A percentile compares a stretch with the other conserved stretches of the same genome.
phyloP scores from a whole-genome alignment of 2,797 vertebrate species.

The Heteromormyrus szaboi region DNA sequence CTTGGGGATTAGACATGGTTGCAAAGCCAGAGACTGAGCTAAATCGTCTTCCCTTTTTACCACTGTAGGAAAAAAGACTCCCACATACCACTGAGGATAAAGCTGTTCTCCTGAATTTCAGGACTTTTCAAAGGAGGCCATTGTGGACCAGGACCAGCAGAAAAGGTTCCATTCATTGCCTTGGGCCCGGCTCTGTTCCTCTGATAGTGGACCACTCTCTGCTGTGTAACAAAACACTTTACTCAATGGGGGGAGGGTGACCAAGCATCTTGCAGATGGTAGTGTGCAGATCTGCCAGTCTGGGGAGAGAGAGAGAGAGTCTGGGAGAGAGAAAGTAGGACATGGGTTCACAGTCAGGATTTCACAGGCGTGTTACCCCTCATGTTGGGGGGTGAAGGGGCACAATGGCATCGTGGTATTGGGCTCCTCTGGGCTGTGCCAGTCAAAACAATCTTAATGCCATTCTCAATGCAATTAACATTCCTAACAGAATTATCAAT shows the following conservation, averaged over 20 bases:
- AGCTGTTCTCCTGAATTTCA: constrained; percentile 28
- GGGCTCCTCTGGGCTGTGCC: constrained; percentile 32
- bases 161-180: constrained; percentile 41
- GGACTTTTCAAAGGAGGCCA: constrained; percentile 30
- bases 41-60: background rate
- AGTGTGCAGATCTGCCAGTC: constrained; percentile 28
- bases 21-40: background rate
- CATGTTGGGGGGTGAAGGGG: background rate
- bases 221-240: constrained; percentile 36
- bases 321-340: constrained; percentile 42
- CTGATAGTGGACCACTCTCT: constrained; percentile 38
- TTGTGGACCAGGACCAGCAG: constrained; percentile 45
- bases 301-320: constrained; percentile 22
- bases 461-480: background rate
- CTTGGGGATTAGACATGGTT: background rate
- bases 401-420: constrained; percentile 15
- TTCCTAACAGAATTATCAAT: background rate
- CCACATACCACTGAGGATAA: background rate
- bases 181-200: constrained; percentile 20
- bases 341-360: constrained; percentile 45
- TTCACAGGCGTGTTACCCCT: constrained; percentile 19
- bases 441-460: constrained; percentile 18
- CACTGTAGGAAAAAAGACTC: background rate
- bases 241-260: background rate
- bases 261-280: background rate